Conservation (phyloP, 2,888 invertebrate genomes). For the Charanyca ferruginea region DNA sequence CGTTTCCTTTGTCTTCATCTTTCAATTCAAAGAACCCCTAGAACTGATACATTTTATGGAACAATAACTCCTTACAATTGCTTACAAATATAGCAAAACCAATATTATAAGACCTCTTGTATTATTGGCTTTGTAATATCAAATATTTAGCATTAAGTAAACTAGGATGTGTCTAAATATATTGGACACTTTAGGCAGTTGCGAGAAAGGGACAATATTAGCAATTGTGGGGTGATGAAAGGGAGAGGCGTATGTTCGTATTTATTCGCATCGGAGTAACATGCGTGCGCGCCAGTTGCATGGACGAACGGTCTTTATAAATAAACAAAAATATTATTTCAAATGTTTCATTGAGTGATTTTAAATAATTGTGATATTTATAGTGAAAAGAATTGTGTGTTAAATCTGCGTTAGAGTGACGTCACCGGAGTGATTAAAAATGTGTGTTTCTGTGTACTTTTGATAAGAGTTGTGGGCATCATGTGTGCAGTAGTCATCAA, state of each 20-base stretch:
- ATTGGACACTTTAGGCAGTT: conserved; percentile 48
- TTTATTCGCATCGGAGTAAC: conserved; percentile 44
- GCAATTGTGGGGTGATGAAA: conserved; percentile 35
- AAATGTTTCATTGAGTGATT: background rate
- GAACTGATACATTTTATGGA: conserved; percentile 9
- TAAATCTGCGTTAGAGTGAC: background rate
- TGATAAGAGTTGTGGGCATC: conserved; percentile 8
- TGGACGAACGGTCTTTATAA: conserved; percentile 16
- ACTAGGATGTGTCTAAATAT: conserved; percentile 46
- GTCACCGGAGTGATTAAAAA: background rate
- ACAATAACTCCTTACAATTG: conserved; percentile 19
- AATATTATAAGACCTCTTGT: conserved; percentile 27
- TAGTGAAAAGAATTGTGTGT: background rate
- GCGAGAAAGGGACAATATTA: conserved; percentile 44
- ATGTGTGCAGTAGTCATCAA: conserved; percentile 65
- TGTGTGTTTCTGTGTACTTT: conserved; percentile 1
- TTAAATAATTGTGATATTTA: background rate
- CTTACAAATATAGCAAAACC: conserved; percentile 19
- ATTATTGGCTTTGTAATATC: conserved; percentile 12
- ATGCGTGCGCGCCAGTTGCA: conserved; percentile 53
- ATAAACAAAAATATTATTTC: conserved; percentile 33
- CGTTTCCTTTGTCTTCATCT: background rate
- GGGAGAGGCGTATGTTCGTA: conserved; percentile 28
- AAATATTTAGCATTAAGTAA: conserved; percentile 19
- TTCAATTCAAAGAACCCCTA: conserved; percentile 11